Conservation (phyloP, 2,888 invertebrate species). For the Bhutanitis thaidina region DNA sequence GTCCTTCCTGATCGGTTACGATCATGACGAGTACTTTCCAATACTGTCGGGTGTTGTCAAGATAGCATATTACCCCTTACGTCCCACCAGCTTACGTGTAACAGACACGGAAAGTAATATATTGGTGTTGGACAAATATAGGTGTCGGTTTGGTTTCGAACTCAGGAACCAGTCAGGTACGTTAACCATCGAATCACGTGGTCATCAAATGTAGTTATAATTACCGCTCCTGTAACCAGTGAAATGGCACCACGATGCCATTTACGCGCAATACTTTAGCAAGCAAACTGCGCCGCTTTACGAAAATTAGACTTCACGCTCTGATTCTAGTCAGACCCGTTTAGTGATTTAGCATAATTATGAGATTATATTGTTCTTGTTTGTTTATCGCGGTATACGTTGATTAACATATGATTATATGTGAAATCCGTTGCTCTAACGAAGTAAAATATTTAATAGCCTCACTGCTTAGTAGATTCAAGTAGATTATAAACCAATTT, state of each 20-base stretch:
- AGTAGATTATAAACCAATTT: conserved; percentile 26
- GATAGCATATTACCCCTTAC: too few relatives aligned
- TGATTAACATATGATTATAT: conserved; percentile 52
- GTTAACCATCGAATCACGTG: too few relatives aligned
- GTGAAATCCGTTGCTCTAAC: conserved; percentile 46
- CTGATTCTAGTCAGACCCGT: conserved; percentile 48
- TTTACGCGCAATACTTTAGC: too few relatives aligned
- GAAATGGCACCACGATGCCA: background rate
- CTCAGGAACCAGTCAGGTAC: too few relatives aligned
- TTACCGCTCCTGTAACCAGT: background rate
- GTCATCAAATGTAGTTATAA: too few relatives aligned
- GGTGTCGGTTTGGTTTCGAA: too few relatives aligned
- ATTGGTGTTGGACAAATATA: too few relatives aligned
- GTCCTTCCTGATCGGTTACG: too few relatives aligned
- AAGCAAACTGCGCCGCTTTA: background rate
- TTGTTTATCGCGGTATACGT: conserved; percentile 48
- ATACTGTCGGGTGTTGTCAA: too few relatives aligned
- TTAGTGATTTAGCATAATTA: conserved; percentile 66
- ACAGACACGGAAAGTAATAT: too few relatives aligned
- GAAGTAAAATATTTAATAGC: conserved; percentile 52
- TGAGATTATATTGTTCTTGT: conserved; percentile 54
- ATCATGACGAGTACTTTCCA: too few relatives aligned
- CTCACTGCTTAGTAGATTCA: conserved; percentile 53
- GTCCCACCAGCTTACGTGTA: too few relatives aligned
- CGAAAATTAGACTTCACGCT: conserved; percentile 28